phyloP scores from a whole-genome alignment of 2,888 invertebrate species.

The Meiosimyza decipiens region DNA sequence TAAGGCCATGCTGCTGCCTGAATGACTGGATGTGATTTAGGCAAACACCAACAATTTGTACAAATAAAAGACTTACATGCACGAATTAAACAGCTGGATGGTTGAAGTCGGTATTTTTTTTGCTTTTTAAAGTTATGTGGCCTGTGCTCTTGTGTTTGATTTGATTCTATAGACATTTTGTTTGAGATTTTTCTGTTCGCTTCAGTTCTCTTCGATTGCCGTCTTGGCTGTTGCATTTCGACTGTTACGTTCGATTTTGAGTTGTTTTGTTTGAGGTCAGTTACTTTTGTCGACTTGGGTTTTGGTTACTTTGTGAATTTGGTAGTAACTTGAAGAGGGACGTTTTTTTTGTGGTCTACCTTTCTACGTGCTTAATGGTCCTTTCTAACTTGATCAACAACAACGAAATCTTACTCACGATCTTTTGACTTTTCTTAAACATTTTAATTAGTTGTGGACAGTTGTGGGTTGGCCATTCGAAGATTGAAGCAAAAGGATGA shows the following conservation, averaged over 20 bases:
- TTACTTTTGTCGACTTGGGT: slow-evolving; percentile 24
- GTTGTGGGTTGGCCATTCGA: not conserved
- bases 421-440: slow-evolving; percentile 24
- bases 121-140: slow-evolving; percentile 3
- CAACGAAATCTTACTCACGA: slow-evolving; percentile 24
- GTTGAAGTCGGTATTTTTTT: not conserved
- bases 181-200: no score
- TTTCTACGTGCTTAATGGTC: slow-evolving; percentile 4
- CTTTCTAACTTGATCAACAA: slow-evolving; percentile 10
- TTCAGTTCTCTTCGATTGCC: not conserved
- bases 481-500: no score
- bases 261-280: slow-evolving; percentile 23
- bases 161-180: not conserved
- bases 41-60: slow-evolving; percentile 54
- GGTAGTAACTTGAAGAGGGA: no score
- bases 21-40: slow-evolving; percentile 10
- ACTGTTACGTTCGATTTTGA: not conserved
- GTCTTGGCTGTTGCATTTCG: not conserved
- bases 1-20: not conserved
- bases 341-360: not conserved
- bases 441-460: slow-evolving; percentile 32
- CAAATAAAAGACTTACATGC: slow-evolving; percentile 52
- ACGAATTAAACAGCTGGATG: slow-evolving; percentile 50
- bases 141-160: slow-evolving; percentile 22
- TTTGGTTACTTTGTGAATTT: slow-evolving; percentile 1